Evolutionary conservation across 2,797 vertebrate genomes (phyloP), one percentile per base, ranked within the genome.

Genomic region (Ceryle rudis): DNA sequence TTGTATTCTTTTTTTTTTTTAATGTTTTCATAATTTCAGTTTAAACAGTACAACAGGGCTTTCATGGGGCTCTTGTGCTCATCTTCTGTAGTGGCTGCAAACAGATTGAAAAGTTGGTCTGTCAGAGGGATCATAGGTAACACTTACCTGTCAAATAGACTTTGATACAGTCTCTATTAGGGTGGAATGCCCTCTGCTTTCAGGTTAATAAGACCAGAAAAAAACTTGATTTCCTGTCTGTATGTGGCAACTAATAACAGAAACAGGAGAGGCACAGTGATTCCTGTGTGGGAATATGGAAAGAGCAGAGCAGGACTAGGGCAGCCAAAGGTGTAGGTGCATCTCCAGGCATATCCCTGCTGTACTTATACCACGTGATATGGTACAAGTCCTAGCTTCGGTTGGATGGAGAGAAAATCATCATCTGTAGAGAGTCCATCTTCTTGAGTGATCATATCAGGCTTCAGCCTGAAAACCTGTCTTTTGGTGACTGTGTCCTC

Each of bases 251-350:
- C 25, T 57, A 61, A 19, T 44, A 74, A 57, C 46, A 77, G 39
- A 69, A 87, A 42, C 23, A 69, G 46, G 19, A 60, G 54, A 65
- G 26, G 18, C 29, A 46, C 12, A 16, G 33, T 37, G 49, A 11
- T 78, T 51, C 16, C 31, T 47, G 9, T 19, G 9, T 12, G 49
- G 49, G 21, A 44, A 52, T 64, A 6, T 12, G 26, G 52, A 79
- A 75, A 25, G 9, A 81, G 20, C 10, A 83, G 51, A 70, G 65
- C 16, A 64, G 69, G n/a, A 44, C 13, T 26, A 9, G 13, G 19
- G 20, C 37, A 88, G 11, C 5, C 2, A 2, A 2, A 71, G 26
- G 9, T 2, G 0, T 28, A 23, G 17, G 29, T 52, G 10, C 33
- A 37, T 74, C 55, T 79, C 19, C n/a, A 61, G 46, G 14, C 11